Conservation (phyloP, 2,888 invertebrate species). For the Spodoptera exigua region DNA sequence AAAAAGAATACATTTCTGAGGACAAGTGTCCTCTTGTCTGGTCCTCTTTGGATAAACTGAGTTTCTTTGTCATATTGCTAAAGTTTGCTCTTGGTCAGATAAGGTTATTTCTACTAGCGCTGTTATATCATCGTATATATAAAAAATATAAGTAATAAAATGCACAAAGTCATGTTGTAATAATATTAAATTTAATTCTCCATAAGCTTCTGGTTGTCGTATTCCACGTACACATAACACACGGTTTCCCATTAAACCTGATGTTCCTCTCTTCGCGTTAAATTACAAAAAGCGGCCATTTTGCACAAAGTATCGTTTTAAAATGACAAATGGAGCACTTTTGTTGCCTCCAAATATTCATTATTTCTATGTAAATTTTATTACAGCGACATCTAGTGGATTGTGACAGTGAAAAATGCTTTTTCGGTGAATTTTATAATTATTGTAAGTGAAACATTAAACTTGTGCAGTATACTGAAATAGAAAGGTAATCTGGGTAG, state of each 20-base stretch:
- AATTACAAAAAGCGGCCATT: slow-evolving; percentile 28
- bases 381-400: slow-evolving; percentile 12
- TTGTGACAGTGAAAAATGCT: slow-evolving; percentile 20
- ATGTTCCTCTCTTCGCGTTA: slow-evolving; percentile 6
- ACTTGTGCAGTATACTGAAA: not conserved
- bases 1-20: too few species aligned
- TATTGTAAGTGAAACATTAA: not conserved
- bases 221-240: not conserved
- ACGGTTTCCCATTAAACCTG: slow-evolving; percentile 16
- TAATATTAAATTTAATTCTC: slow-evolving; percentile 1
- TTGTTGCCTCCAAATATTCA: slow-evolving; percentile 19
- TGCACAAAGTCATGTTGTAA: too few species aligned
- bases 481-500: too few species aligned
- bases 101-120: too few species aligned
- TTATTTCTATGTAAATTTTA: slow-evolving; percentile 20
- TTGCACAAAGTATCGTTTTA: slow-evolving; percentile 23
- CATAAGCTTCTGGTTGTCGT: not conserved
- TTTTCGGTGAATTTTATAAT: not conserved
- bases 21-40: too few species aligned
- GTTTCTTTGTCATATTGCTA: too few species aligned
- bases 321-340: slow-evolving; percentile 39
- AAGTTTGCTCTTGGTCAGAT: too few species aligned
- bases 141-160: too few species aligned
- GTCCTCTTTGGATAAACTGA: too few species aligned
- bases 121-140: too few species aligned